Evolutionary conservation across 2,888 invertebrate species (phyloP).

Genomic region (Tribolium freemani): DNA sequence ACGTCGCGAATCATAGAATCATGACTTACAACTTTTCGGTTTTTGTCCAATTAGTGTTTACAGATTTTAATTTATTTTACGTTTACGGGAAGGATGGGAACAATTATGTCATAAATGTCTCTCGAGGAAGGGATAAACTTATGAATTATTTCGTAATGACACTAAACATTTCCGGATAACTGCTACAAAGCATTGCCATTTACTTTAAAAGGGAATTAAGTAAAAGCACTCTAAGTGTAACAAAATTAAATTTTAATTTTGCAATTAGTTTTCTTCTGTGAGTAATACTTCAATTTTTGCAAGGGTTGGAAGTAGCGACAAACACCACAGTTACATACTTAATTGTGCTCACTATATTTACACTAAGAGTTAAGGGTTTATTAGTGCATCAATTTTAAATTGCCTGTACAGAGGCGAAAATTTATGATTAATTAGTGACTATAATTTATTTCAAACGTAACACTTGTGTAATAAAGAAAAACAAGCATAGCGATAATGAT

Average conservation of each 20-base stretch:
- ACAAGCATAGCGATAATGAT: neutral
- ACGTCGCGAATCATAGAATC: neutral
- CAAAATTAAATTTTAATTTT: neutral
- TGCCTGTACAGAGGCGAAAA: neutral
- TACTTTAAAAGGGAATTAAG: neutral
- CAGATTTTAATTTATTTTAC: neutral
- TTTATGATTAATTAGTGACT: neutral
- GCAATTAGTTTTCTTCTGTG: neutral
- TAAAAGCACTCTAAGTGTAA: neutral
- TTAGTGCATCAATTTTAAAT: neutral
- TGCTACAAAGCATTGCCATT: neutral
- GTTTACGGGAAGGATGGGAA: neutral
- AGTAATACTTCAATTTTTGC: neutral
- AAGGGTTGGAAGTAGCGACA: neutral
- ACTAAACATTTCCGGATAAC: neutral
- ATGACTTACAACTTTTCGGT: neutral
- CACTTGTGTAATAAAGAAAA: neutral
- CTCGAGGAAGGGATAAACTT: neutral
- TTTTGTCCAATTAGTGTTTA: neutral
- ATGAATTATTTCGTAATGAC: neutral
- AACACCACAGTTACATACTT: neutral
- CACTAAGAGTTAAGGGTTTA: neutral
- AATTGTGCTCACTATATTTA: neutral
- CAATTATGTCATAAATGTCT: neutral
- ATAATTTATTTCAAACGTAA: neutral